Evolutionary conservation across 2,113 vertebrate species (phyloP).

Genomic region (Taxidea taxus): DNA sequence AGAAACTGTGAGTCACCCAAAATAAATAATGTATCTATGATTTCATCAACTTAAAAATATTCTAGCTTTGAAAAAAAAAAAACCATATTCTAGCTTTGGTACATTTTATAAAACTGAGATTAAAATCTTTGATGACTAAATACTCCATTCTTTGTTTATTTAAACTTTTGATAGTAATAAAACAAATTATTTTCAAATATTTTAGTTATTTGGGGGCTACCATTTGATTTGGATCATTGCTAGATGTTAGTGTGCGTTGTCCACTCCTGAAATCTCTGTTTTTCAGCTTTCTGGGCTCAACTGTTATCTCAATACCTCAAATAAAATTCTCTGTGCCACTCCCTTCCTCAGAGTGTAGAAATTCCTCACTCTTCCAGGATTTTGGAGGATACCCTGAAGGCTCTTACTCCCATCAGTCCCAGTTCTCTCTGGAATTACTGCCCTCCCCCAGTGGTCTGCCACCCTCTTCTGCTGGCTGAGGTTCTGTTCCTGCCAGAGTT

Average conservation of each 20-base stretch:
- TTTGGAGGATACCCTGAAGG: background rate
- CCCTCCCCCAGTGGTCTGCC: background rate
- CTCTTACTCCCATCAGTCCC: background rate
- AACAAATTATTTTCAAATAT: background rate
- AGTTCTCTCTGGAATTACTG: background rate
- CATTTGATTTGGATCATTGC: background rate
- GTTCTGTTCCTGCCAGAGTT: background rate
- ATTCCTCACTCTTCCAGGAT: background rate
- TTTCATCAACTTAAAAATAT: conserved; percentile 41
- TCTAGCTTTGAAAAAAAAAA: background rate
- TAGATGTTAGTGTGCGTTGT: background rate
- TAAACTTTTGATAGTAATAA: conserved; percentile 14
- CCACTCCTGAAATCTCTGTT: background rate
- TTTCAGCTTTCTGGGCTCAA: background rate
- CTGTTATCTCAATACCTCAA: background rate
- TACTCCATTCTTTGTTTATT: background rate
- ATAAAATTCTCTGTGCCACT: background rate
- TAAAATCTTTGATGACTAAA: background rate
- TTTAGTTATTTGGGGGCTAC: background rate
- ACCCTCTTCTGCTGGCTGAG: background rate
- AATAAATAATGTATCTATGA: conserved; percentile 43
- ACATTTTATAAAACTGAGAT: background rate
- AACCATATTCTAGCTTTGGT: background rate
- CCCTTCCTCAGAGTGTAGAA: background rate
- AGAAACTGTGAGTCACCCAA: conserved; percentile 13